Evolutionary conservation across 2,888 invertebrate genomes (phyloP).

Genomic region (Taenaris catops): DNA sequence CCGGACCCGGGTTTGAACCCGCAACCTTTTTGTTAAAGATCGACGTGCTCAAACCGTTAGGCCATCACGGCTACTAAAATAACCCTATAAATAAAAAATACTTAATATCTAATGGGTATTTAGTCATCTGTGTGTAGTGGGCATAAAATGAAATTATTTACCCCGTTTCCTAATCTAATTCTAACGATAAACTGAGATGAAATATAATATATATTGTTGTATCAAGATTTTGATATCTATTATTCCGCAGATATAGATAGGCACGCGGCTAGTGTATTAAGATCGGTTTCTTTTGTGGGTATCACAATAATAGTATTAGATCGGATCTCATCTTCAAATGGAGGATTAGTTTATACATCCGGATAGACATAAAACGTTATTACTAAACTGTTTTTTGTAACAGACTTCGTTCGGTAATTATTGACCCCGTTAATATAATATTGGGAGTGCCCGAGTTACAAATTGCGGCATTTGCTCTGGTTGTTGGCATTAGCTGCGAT

Average conservation of each 20-base stretch:
- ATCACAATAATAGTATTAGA: constrained; percentile 41
- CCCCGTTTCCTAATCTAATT: constrained; percentile 6
- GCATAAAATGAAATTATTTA: constrained; percentile 2
- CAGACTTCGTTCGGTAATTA: too few species aligned
- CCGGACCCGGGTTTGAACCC: too few species aligned
- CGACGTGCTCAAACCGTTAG: too few species aligned
- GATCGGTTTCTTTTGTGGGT: constrained; percentile 39
- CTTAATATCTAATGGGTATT: too few species aligned
- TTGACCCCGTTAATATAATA: too few species aligned
- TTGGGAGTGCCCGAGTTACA: too few species aligned
- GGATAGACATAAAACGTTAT: constrained; percentile 40
- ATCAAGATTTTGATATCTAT: constrained; percentile 10
- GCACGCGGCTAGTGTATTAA: constrained; percentile 27
- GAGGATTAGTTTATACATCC: constrained; percentile 41
- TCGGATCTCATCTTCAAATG: constrained; percentile 48
- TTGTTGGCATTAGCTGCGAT: too few species aligned
- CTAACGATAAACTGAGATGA: constrained; percentile 7
- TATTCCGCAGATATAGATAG: constrained; percentile 6
- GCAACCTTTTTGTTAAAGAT: too few species aligned
- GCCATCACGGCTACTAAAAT: too few species aligned
- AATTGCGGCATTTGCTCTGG: too few species aligned
- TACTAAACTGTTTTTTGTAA: constrained; percentile 19
- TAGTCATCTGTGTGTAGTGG: too few species aligned
- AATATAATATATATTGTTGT: constrained; percentile 5
- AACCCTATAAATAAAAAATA: too few species aligned